Evolutionary conservation across 2,888 invertebrate genomes (phyloP), one percentile per base, ranked within the genome.

Genomic region (Leptopilina myrica): DNA sequence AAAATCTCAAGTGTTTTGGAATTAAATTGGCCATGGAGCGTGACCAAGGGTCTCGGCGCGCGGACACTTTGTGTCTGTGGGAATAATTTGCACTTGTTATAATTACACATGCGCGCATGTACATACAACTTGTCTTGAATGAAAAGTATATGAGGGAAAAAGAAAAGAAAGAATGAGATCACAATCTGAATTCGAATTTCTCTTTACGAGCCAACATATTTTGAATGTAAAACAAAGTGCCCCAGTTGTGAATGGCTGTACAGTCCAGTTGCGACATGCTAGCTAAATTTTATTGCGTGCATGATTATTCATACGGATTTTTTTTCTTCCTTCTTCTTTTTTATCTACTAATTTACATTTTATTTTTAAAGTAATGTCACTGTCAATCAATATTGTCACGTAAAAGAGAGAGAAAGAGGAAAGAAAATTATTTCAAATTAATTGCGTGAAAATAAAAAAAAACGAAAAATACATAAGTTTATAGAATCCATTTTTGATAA

Each of bases 221-320:
- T 73, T 33, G 73, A 73, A 56, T 73, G 40, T 56, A 12, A 73
- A 73, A 73, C 56, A 73, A 73, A 73, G 8, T 73, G 73, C 56
- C 73, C 73, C 73, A 73, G 73, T 73, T 73, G 56, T 73, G 56
- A 73, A 73, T 73, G 79, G 69, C 76, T 14, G 12, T 56, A 62
- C 53, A 79, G 79, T 73, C 76, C 79, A 59, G 79, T 80, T 76
- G 80, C 77, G 81, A 79, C 78, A 79, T 77, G 77, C 66, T 67
- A 67, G 67, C 8, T 43, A 43, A 43, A 43, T 7, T 43, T 33
- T 33, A 33, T 33, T 69, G 79, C 79, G 80, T 80, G 77, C 78
- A 65, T 78, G 65, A 79, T 80, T 76, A 64, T 64, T 49, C 11
- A 49, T 49, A 49, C 11, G 12, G 12, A 49, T 43, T 43, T 8